Conservation (phyloP, 2,888 invertebrate species). For the Pammene aurita region DNA sequence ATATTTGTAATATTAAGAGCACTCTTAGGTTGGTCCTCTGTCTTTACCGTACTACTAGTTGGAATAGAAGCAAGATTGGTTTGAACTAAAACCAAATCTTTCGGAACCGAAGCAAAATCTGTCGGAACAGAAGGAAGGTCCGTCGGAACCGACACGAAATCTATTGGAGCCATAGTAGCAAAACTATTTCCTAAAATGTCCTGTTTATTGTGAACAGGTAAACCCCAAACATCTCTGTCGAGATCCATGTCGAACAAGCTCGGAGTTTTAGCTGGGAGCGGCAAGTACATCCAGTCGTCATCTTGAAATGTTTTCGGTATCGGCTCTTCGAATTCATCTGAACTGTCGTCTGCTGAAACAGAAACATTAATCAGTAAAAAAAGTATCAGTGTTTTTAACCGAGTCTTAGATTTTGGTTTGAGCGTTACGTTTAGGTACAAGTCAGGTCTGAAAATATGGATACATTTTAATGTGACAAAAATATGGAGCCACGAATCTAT, state of each 20-base stretch:
- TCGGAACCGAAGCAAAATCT: neutral
- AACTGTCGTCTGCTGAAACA: constrained; percentile 81
- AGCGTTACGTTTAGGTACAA: no score
- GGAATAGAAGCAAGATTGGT: constrained; percentile 1
- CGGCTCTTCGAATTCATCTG: constrained; percentile 75
- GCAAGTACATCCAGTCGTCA: constrained; percentile 78
- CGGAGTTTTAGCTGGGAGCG: constrained; percentile 52
- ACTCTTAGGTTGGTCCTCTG: neutral
- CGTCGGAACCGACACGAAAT: neutral
- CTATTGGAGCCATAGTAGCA: neutral
- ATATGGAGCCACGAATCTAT: no score
- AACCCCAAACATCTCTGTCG: constrained; percentile 29
- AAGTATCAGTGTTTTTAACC: no score
- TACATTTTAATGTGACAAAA: no score
- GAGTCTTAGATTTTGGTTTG: no score
- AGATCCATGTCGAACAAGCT: constrained; percentile 38
- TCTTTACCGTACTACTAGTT: constrained; percentile 5
- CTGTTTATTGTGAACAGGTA: constrained; percentile 25
- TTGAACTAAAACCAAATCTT: neutral
- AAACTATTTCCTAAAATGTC: constrained; percentile 39
- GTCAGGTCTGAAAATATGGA: no score
- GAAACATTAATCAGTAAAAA: constrained; percentile 57
- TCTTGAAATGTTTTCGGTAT: constrained; percentile 62
- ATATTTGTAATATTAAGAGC: constrained; percentile 3
- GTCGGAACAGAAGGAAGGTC: neutral